Conservation (phyloP, 1,140 invertebrate species). For the Drosophila insularis region DNA sequence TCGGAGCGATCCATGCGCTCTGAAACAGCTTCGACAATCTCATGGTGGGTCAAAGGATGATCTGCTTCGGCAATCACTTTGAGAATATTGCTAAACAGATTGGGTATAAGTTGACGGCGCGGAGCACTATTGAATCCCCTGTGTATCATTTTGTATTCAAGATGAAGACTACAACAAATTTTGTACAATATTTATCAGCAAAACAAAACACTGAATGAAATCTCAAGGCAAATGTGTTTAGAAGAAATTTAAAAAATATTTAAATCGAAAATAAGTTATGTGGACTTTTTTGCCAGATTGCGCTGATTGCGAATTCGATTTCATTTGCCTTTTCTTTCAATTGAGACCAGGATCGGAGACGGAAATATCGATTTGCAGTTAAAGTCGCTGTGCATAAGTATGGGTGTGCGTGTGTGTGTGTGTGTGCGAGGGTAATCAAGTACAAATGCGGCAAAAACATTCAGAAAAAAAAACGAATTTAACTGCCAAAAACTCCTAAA, state of each 20-base stretch:
- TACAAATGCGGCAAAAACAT: constrained; percentile 40
- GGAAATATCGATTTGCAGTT: constrained; percentile 65
- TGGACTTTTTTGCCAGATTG: background rate
- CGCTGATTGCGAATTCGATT: background rate
- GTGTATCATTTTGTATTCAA: constrained; percentile 25
- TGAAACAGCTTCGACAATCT: constrained; percentile 58
- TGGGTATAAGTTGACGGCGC: constrained; percentile 55
- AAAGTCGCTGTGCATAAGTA: constrained; percentile 34
- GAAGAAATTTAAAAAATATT: background rate
- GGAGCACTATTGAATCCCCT: constrained; percentile 57
- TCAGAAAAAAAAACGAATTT: constrained; percentile 31
- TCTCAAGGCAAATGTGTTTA: background rate
- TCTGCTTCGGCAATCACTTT: constrained; percentile 59
- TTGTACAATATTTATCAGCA: background rate
- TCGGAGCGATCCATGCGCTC: constrained; percentile 53
- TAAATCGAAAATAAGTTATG: background rate
- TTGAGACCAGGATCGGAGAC: constrained; percentile 17
- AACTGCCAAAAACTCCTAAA: background rate
- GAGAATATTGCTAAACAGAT: constrained; percentile 58
- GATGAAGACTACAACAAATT: background rate
- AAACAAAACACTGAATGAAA: background rate
- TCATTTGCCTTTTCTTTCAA: background rate
- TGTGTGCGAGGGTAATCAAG: constrained; percentile 53
- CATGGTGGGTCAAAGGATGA: constrained; percentile 57
- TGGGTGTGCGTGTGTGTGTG: constrained; percentile 16